A percentile compares a stretch with the other conserved stretches of the same genome.
Evolutionary conservation across 2,113 vertebrate species (phyloP).

Genomic region (Microtus oregoni): DNA sequence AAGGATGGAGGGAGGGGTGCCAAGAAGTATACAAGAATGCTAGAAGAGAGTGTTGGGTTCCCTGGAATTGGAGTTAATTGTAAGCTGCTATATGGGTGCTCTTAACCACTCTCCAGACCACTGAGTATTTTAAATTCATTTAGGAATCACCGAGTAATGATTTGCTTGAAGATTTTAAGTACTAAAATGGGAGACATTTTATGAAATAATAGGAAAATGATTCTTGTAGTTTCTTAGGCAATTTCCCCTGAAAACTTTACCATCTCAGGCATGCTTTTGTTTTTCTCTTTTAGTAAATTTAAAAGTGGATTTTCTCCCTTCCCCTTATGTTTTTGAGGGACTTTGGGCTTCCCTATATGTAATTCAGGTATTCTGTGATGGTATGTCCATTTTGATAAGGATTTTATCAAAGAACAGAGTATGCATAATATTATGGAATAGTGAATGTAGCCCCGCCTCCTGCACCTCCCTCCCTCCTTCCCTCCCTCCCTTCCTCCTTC

Average conservation of each 20-base stretch:
- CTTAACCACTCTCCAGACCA: not conserved
- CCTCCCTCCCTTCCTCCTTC: accelerated
- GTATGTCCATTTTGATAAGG: not conserved
- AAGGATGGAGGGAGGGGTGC: not conserved
- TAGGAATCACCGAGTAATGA: not conserved
- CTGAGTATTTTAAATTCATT: conserved; percentile 51
- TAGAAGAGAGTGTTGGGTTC: not conserved
- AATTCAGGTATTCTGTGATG: not conserved
- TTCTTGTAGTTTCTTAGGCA: not conserved
- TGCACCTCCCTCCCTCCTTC: not conserved
- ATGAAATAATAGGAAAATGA: not conserved
- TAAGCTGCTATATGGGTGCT: not conserved
- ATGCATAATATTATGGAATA: not conserved
- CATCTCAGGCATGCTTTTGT: not conserved
- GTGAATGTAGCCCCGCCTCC: not conserved
- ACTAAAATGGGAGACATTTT: not conserved
- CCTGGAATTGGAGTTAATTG: not conserved
- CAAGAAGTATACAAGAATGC: not conserved
- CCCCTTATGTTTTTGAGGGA: not conserved
- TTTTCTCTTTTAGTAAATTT: not conserved
- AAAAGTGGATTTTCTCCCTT: not conserved
- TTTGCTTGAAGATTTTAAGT: not conserved
- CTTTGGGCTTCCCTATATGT: not conserved
- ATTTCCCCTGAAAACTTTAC: not conserved
- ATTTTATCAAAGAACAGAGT: not conserved